A percentile compares a stretch with the other conserved stretches of the same genome.
These are phyloP conservation scores for Mastigias papua DNA, from an alignment of 30 jellyfish, hydroid and myxozoan genomes.

Conservation along the genomic window DNA sequence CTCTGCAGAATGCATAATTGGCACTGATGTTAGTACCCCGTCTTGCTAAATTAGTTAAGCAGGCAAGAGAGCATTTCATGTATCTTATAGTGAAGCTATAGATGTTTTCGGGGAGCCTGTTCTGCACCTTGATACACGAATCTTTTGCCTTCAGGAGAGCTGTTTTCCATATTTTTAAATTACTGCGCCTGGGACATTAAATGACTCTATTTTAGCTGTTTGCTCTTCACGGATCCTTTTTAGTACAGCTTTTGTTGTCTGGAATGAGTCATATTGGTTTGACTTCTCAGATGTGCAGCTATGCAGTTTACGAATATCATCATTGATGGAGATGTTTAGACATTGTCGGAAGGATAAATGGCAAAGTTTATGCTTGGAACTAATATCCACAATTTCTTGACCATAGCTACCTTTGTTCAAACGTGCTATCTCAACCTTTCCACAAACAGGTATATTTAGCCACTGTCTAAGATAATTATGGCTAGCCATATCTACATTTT, in stretches of 20 bases:
- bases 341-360: constrained; percentile 15
- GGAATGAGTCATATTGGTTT: constrained; percentile 5
- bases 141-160: constrained; percentile 41
- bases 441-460: constrained; percentile 27
- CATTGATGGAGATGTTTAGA: constrained; percentile 12
- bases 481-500: constrained; percentile 35
- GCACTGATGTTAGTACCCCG: constrained; percentile 13
- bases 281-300: constrained; percentile 8
- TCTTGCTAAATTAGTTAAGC: constrained; percentile 16
- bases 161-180: constrained; percentile 22
- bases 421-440: not conserved
- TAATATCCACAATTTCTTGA: constrained; percentile 6
- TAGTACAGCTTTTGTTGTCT: not conserved
- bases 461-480: constrained; percentile 15
- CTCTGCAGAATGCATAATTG: constrained; percentile 16
- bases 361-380: constrained; percentile 32
- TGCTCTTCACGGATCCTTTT: constrained; percentile 7
- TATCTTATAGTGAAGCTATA: constrained; percentile 25
- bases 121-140: not conserved
- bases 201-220: constrained; percentile 14
- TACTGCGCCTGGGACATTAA: constrained; percentile 35
- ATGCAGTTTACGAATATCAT: constrained; percentile 9
- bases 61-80: constrained; percentile 16
- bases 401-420: constrained; percentile 11
- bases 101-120: constrained; percentile 36